Evolutionary conservation across 2,797 vertebrate genomes (phyloP).

Genomic region (Muscicapa striata): DNA sequence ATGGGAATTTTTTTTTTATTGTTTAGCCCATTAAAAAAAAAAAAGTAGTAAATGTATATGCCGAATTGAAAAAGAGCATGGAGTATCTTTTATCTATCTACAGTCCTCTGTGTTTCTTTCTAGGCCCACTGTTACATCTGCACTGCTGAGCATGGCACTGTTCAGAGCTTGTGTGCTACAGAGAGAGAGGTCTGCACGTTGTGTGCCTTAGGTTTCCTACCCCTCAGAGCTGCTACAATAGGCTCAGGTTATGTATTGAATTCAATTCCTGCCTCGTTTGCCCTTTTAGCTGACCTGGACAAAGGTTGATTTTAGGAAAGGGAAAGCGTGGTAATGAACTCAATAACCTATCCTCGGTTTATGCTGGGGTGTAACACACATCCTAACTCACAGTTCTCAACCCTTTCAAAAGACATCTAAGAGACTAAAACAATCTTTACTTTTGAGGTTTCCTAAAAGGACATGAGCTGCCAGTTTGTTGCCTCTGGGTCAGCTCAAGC

Average conservation of each 20-base stretch:
- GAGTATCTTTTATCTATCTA: not conserved
- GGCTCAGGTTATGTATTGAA: not conserved
- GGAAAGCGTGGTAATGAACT: not conserved
- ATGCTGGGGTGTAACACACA: not conserved
- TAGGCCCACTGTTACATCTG: not conserved
- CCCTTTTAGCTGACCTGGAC: not conserved
- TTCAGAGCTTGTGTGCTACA: not conserved
- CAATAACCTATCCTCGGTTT: not conserved
- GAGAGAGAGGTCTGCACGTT: not conserved
- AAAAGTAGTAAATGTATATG: not conserved
- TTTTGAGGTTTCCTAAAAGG: not conserved
- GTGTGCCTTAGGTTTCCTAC: not conserved
- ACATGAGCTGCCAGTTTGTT: not conserved
- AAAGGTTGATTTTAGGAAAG: not conserved
- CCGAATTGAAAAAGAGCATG: not conserved
- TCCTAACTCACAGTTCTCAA: not conserved
- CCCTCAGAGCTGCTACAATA: not conserved
- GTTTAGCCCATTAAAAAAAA: slow-evolving; percentile 37
- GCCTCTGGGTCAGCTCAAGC: not conserved
- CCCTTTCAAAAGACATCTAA: not conserved
- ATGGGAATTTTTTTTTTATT: not conserved
- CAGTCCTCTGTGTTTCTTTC: not conserved
- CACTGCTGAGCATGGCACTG: not conserved
- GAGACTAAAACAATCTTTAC: not conserved
- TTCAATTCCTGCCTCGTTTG: not conserved